Percentiles rank a stretch among this genome's conserved stretches.
Conservation (phyloP, 2,113 vertebrate species). For the Misgurnus mizolepis region DNA sequence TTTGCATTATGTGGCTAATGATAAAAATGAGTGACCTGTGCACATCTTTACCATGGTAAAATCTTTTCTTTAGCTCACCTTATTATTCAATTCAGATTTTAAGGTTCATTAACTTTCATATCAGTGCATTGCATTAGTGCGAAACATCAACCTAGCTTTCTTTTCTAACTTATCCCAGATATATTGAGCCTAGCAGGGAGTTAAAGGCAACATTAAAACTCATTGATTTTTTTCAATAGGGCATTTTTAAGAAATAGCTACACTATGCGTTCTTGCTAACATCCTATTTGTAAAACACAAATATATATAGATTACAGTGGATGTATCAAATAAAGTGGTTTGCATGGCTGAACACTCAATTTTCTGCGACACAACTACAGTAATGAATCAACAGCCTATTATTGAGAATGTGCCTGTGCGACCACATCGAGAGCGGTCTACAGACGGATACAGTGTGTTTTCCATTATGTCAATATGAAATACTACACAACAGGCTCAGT, state of each 20-base stretch:
- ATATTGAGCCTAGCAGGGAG: constrained; percentile 21
- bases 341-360: constrained; percentile 84
- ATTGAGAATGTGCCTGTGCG: constrained; percentile 67
- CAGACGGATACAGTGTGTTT: constrained; percentile 43
- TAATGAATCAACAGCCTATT: constrained; percentile 83
- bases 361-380: constrained; percentile 76
- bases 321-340: constrained; percentile 76
- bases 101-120: background rate
- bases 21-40: constrained; percentile 34
- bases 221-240: constrained; percentile 70
- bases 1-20: constrained; percentile 1
- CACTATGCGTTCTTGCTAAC: constrained; percentile 61
- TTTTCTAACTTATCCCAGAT: constrained; percentile 8
- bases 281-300: constrained; percentile 66
- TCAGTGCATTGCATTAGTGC: background rate
- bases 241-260: constrained; percentile 64
- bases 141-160: background rate
- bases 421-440: constrained; percentile 66
- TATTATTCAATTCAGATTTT: background rate
- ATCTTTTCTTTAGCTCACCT: background rate
- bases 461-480: constrained; percentile 36
- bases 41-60: background rate
- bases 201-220: constrained; percentile 67
- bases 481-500: constrained; percentile 9
- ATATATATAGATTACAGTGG: constrained; percentile 70